phyloP scores from a whole-genome alignment of 1,140 invertebrate species.

The Limonius californicus region DNA sequence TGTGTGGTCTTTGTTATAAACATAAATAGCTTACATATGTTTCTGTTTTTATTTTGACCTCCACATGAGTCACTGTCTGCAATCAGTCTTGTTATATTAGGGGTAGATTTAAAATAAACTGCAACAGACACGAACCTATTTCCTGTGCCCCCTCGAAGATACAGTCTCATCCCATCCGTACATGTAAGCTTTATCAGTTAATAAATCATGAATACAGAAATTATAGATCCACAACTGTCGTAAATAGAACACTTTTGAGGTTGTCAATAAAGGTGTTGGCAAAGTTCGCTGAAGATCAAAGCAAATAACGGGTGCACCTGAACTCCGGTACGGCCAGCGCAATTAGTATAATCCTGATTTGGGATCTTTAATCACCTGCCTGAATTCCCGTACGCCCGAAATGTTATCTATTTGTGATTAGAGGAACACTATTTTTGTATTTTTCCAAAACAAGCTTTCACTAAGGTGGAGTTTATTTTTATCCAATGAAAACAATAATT shows the following conservation, averaged over 20 bases:
- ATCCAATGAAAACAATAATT: too few relatives aligned
- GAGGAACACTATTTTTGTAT: too few relatives aligned
- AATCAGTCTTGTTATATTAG: slow-evolving; percentile 18
- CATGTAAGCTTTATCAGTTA: slow-evolving; percentile 19
- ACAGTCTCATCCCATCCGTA: slow-evolving; percentile 28
- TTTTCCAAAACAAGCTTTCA: too few relatives aligned
- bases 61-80: slow-evolving; percentile 26
- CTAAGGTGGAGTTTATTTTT: too few relatives aligned
- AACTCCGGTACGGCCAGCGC: too few relatives aligned
- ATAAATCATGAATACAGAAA: slow-evolving; percentile 22
- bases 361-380: too few relatives aligned
- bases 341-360: too few relatives aligned
- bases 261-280: slow-evolving; percentile 20
- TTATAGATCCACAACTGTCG: slow-evolving; percentile 21
- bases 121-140: slow-evolving; percentile 18
- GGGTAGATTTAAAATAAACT: slow-evolving; percentile 11
- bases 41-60: slow-evolving; percentile 30
- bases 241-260: slow-evolving; percentile 24
- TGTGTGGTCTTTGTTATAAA: slow-evolving; percentile 23
- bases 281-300: slow-evolving; percentile 28
- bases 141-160: slow-evolving; percentile 21
- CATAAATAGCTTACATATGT: slow-evolving; percentile 24
- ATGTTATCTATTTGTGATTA: too few relatives aligned
- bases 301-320: background rate
- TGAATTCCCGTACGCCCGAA: too few relatives aligned